Percentiles rank a stretch among this genome's conserved stretches.
phyloP scores from a whole-genome alignment of 2,888 invertebrate genomes.

The Magallana nippona region DNA sequence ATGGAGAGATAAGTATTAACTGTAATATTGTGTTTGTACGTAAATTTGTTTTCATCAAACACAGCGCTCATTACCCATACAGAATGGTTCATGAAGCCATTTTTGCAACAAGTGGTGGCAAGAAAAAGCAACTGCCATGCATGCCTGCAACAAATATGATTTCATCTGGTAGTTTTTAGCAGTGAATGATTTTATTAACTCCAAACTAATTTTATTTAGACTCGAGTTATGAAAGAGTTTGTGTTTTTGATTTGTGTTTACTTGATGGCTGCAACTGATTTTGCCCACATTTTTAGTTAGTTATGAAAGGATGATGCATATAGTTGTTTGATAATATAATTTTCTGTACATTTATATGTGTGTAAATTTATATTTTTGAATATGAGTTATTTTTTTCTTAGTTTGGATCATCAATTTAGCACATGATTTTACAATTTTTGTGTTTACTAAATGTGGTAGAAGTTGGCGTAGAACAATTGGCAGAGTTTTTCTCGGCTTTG shows the following conservation, averaged over 20 bases:
- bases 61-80: too few relatives aligned
- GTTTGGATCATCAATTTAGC: neutral
- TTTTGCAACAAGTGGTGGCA: neutral
- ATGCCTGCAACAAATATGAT: neutral
- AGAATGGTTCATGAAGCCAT: neutral
- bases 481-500: neutral
- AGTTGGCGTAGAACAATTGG: neutral
- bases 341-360: neutral
- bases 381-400: neutral
- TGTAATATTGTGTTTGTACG: slow-evolving; percentile 20
- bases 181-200: neutral
- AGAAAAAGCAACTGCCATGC: neutral
- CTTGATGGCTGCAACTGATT: neutral
- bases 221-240: neutral
- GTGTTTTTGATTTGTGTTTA: slow-evolving; percentile 4
- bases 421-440: neutral
- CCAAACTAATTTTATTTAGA: slow-evolving; percentile 11
- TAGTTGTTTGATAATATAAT: neutral
- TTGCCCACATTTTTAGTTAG: slow-evolving; percentile 21
- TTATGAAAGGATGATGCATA: neutral
- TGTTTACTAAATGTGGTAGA: neutral
- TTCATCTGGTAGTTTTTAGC: neutral
- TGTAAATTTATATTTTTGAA: neutral
- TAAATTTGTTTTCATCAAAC: slow-evolving; percentile 2
- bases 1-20: slow-evolving; percentile 10